Base-by-base conservation (phyloP, 1,140 invertebrate genomes). In the Ostrea denselamellosa region DNA sequence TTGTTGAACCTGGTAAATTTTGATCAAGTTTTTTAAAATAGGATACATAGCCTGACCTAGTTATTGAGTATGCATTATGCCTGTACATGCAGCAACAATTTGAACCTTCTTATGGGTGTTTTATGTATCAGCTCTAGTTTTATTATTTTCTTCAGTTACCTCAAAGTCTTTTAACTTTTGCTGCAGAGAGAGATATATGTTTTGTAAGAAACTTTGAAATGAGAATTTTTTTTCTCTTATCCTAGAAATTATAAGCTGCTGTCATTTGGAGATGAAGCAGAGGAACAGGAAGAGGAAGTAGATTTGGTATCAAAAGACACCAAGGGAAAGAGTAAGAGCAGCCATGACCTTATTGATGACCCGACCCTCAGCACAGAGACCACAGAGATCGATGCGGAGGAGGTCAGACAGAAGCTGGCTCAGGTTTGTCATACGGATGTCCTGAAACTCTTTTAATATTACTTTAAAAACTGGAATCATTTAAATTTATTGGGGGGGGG, bases 261-360 rank as follows among this genome's bases (percentile, higher is more conserved):
- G 9, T 99, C 98, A 0, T 99, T 99, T 93, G 99, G 99, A 0
- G 98, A 98, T 94, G 99, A 99, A 95, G 98, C 98, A 10, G 98
- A 99, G 94, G 98, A 99, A 95, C 98, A 99, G 93, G 99, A 99
- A 95, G 97, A 94, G 71, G 92, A 93, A 85, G 88, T 91, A 8
- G 90, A 89, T 22, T 91, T 92, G 89, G 93, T 91, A 62, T 89
- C 92, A 52, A 93, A 94, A 95, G 94, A 94, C 89, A 91, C 95
- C 86, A 94, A 94, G 87, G 93, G 92, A 9, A 96, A 95, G 90
- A 95, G 97, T 65, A 99, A 99, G 95, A 99, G 98, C 14, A 97
- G 98, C 62, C 98, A 99, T 95, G 99, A 99, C 95, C 95, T 98
- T 34, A 96, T 97, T 81, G 96, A 97, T 94, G 98, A 99, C 96